Base-by-base conservation (phyloP, 2,888 invertebrate genomes). In the Eristalinus sepulchralis region DNA sequence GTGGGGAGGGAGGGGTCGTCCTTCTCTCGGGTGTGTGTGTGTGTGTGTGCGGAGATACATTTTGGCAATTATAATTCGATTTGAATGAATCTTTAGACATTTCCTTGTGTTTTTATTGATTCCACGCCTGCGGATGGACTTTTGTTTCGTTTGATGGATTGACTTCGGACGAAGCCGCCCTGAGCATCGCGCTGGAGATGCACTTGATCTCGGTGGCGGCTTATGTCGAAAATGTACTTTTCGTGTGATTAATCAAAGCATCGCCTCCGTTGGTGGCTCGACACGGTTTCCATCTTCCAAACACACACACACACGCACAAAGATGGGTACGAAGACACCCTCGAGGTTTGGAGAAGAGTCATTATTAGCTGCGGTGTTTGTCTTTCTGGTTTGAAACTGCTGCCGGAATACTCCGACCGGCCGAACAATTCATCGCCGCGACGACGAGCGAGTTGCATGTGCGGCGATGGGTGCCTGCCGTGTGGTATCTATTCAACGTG, bases 41-140 rank as follows among this genome's bases (percentile, higher is more conserved):
- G 47, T 39, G 8, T 17, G 17, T 20, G 47, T 17, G 17, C 47
- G 17, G 47, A 47, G 47, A 47, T 82, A 77, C 68, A 64, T 77
- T 57, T 86, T 83, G 66, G 86, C 86, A 86, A 86, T 86, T 86
- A 82, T 73, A 86, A 82, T 82, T 83, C 86, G 75, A 86, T 86
- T 86, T 82, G 62, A 78, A 86, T 86, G 47, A 68, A 67, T 67
- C 59, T 34, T 53, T 72, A 11, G 47, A 33, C 27, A 17, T 31
- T 70, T 63, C 34, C 27, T 53, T 68, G 47, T 57, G 31, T 67
- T 71, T 57, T 80, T 81, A 68, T 75, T 68, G 85, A 82, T 82
- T 82, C 72, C 57, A 75, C 24, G 83, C 86, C 83, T 75, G 78
- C 78, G 73, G n/a, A 36, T 31, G 24, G 9, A 3, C 13, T 13